phyloP scores from a whole-genome alignment of 2,888 invertebrate genomes.

The Myopa tessellatipennis region DNA sequence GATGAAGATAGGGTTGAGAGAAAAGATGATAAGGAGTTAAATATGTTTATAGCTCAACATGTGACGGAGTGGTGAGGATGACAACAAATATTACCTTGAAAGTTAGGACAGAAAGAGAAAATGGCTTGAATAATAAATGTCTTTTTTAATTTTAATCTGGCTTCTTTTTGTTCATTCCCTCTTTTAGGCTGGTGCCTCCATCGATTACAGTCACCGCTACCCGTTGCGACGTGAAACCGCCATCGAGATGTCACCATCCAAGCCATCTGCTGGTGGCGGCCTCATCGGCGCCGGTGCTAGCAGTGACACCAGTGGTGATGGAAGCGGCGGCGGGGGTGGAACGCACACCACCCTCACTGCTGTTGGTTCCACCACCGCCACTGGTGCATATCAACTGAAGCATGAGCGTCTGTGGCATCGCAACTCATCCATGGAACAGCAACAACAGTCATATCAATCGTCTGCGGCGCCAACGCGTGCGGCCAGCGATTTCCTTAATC shows the following conservation, averaged over 20 bases:
- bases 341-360: constrained; percentile 26
- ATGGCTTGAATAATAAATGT: too few relatives aligned
- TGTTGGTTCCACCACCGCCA: constrained; percentile 14
- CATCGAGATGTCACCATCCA: constrained; percentile 67
- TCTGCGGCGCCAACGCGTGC: constrained; percentile 59
- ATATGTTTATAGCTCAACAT: too few relatives aligned
- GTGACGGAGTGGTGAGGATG: too few relatives aligned
- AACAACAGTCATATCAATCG: constrained; percentile 59
- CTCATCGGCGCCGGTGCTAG: constrained; percentile 54
- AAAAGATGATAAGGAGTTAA: too few relatives aligned
- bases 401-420: constrained; percentile 63
- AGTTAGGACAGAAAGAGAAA: too few relatives aligned
- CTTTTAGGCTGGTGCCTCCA: constrained; percentile 58
- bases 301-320: constrained; percentile 50
- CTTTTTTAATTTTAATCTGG: too few relatives aligned
- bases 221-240: constrained; percentile 67
- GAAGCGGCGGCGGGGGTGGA: constrained; percentile 44
- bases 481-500: constrained; percentile 65
- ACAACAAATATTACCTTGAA: too few relatives aligned
- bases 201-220: constrained; percentile 65
- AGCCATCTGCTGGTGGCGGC: constrained; percentile 57
- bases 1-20: too few relatives aligned
- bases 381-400: constrained; percentile 57
- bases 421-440: constrained; percentile 63
- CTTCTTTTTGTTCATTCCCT: not conserved